Evolutionary conservation across 2,113 vertebrate genomes (phyloP), one percentile per base, ranked within the genome.

Genomic region (Hippocampus barbouri): DNA sequence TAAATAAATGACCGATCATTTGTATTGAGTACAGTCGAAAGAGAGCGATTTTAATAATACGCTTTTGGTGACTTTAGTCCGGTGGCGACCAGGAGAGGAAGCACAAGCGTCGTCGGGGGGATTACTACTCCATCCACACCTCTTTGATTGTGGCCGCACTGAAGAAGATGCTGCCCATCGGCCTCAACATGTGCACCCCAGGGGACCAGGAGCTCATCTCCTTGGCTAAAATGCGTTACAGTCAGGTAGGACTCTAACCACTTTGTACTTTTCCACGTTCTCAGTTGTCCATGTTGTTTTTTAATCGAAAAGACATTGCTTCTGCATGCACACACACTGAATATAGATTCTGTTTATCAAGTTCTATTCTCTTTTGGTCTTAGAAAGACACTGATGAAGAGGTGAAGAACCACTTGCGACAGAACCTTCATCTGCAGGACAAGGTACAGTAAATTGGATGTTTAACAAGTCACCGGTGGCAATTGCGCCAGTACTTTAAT

Each of bases 381-480:
- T 88, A 99, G 97, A 97, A 90, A 90, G 97, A 99, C 81, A 98
- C 96, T 11, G 97, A 99, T 70, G 96, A 98, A n/a, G 97, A 99
- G 86, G 96, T 99, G 81, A 98, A 94, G 88, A 95, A 98, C 54
- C 92, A 98, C 67, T 72, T 99, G 79, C 92, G 92, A 57, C 95
- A 93, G 81, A 98, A 99, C 84, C 91, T 98, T 69, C 96, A 99
- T 83, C 91, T 98, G 71, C 96, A 95, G 77, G 96, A 97, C 78
- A 99, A 98, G 93, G 97, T 25, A 25, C 25, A 1, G 25, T 96
- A 89, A 92, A 41, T 11, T 12, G 21, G 40, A 16, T 27, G 20
- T 57, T 8, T 65, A 59, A 41, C 41, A 1, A 7, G 9, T 41
- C 30, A 30, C 1, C 41, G 9, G 41, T 41, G 41, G 7, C 41